Base-by-base conservation (phyloP, 2,888 invertebrate species). In the Plebejus melissa region DNA sequence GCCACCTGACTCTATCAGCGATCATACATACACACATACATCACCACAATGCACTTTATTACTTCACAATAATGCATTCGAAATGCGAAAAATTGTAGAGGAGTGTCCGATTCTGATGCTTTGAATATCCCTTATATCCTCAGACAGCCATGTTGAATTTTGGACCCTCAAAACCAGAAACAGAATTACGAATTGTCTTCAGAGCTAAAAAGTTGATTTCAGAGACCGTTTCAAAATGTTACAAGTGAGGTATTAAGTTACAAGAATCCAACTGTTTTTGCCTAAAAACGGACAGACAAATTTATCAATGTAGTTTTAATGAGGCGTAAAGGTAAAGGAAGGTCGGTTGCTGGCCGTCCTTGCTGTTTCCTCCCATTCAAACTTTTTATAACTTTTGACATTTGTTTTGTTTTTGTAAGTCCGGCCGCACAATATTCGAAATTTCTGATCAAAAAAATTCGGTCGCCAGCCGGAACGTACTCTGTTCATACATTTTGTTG, bases 21-120 rank as follows among this genome's bases (percentile, higher is more conserved):
- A 84, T 84, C 84, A 79, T 76, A 77, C 79, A 77, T 83, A 83
- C 83, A 83, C 80, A 50, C 70, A 50, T 50, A 4, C 16, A 54
- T 16, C 13, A 72, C 50, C 22, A 72, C 46, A 72, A 72, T 72
- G 11, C 50, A 54, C 16, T 32, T 32, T 28, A 72, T 60, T 2
- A 60, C 58, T 60, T 60, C 2, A 60, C 58, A 58, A n/a, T 57
- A 57, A 58, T 22, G 28, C 2, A 60, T 60, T 22, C 4, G 22
- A 60, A 60, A 60, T 11, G 28, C 28, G 28, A 22, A 60, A 60
- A 28, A 28, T 7, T 6, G 28, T 7, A 22, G 9, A 0, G 7
- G 6, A 57, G 7, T 13, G 50, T 13, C 13, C 50, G 1, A 50
- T 50, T 13, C 11, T 50, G 13, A 50, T 13, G 11, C 50, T 50